Conservation (phyloP, 1,140 invertebrate species). For the Trichonephila clavipes region DNA sequence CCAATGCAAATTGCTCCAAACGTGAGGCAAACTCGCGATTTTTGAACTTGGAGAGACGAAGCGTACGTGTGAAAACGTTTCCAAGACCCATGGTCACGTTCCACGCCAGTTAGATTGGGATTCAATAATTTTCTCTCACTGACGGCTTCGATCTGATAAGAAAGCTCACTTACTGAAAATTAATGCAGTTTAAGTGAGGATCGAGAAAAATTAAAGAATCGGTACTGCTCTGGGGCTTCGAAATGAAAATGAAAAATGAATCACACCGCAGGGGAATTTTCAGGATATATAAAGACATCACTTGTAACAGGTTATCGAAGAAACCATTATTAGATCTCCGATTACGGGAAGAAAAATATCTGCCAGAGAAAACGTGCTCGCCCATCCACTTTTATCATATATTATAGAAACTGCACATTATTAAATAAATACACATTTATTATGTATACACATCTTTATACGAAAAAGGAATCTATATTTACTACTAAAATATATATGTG, state of each 20-base stretch:
- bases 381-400: not conserved
- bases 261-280: not conserved
- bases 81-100: slow-evolving; percentile 48
- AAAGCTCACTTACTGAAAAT: not conserved
- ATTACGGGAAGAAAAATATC: slow-evolving; percentile 31
- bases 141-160: slow-evolving; percentile 66
- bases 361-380: not conserved
- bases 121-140: slow-evolving; percentile 74
- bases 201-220: slow-evolving; percentile 41
- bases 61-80: slow-evolving; percentile 72
- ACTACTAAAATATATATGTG: too few relatives aligned
- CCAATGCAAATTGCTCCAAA: slow-evolving; percentile 73
- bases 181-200: slow-evolving; percentile 49
- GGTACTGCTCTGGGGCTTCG: slow-evolving; percentile 2
- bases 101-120: slow-evolving; percentile 43
- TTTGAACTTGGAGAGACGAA: slow-evolving; percentile 33
- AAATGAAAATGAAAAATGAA: slow-evolving; percentile 55
- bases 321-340: slow-evolving; percentile 58
- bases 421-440: slow-evolving; percentile 21
- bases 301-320: not conserved
- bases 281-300: slow-evolving; percentile 59
- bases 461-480: not conserved
- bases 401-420: not conserved
- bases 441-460: slow-evolving; percentile 13
- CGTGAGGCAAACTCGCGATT: slow-evolving; percentile 51